Conservation (phyloP, 2,888 invertebrate species). For the Melipona bicolor region DNA sequence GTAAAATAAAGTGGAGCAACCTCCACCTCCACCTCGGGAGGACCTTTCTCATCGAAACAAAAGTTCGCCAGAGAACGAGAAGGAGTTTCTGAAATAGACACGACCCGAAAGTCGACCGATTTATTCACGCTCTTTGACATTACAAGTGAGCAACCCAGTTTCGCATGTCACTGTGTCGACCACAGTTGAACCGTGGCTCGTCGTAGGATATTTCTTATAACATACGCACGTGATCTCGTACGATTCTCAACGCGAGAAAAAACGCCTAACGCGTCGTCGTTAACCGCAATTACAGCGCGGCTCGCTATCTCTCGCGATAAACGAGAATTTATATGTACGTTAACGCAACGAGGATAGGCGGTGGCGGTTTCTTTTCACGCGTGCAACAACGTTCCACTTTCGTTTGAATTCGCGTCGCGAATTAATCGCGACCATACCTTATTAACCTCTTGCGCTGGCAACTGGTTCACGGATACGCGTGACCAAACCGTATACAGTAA, state of each 20-base stretch:
- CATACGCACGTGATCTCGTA: too few relatives aligned
- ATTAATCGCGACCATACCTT: slow-evolving; percentile 7
- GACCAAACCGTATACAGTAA: too few relatives aligned
- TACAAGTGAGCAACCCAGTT: slow-evolving; percentile 48
- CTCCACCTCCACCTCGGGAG: background rate
- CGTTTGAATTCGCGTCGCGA: slow-evolving; percentile 14
- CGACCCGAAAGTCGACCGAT: slow-evolving; percentile 22
- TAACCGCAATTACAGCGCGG: slow-evolving; percentile 49
- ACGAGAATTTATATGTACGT: slow-evolving; percentile 41
- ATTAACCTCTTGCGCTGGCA: slow-evolving; percentile 1
- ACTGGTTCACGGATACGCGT: too few relatives aligned
- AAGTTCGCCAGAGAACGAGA: background rate
- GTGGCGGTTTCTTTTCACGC: slow-evolving; percentile 3
- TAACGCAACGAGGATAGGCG: slow-evolving; percentile 31
- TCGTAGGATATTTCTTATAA: background rate
- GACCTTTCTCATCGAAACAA: background rate
- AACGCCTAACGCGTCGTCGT: slow-evolving; percentile 18
- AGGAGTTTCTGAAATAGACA: slow-evolving; percentile 15
- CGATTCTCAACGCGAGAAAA: background rate
- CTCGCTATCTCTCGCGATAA: slow-evolving; percentile 16
- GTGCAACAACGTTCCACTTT: slow-evolving; percentile 37
- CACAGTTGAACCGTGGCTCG: background rate
- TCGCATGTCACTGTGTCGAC: slow-evolving; percentile 11
- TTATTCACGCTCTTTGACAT: slow-evolving; percentile 33
- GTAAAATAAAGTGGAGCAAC: background rate